Base-by-base conservation (phyloP, 2,797 vertebrate genomes). In the Bovichtus diacanthus region DNA sequence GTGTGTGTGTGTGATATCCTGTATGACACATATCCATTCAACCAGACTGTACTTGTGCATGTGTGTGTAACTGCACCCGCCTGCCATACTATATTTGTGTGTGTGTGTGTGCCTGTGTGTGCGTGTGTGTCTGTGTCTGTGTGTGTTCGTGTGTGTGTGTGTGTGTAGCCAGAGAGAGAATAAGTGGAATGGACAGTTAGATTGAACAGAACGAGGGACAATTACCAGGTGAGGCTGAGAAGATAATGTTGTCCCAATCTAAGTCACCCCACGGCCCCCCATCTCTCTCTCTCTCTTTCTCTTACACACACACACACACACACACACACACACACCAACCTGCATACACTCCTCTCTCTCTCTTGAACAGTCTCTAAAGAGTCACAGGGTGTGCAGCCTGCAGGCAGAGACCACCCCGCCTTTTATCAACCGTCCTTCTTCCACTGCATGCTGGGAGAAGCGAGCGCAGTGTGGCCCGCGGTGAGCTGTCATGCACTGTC, bases 171-270 rank as follows among this genome's bases (percentile, higher is more conserved):
- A 75, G 51, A 76, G 51, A 76, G 77, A 78, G 70, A 80, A 91
- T 93, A 93, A 95, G 83, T 86, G 85, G 86, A 93, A 87, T 88
- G 83, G 95, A 94, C 94, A 94, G 91, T 82, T 91, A 93, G 91
- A 95, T 92, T 93, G 93, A 94, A 94, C 90, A 87, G 90, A 94
- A 94, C 83, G 90, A 95, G 92, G 78, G 90, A 91, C 92, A 93
- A 95, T 94, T 94, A 95, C 90, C 78, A 93, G 87, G 86, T 92
- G 91, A 90, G 84, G 78, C 90, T 88, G 80, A 88, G 91, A 93
- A 82, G 89, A 93, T 95, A 94, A 95, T 93, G 92, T 94, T 93
- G 92, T 94, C 87, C 81, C 83, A 90, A 70, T 83, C 83, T 85
- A 81, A 80, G 81, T 77, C 68, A 39, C 63, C 69, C 82, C 46